Percentiles rank a stretch among this genome's conserved stretches.
These are phyloP conservation scores for Garrulus glandarius DNA, from an alignment of 2,797 vertebrate genomes.

Conservation along the genomic window DNA sequence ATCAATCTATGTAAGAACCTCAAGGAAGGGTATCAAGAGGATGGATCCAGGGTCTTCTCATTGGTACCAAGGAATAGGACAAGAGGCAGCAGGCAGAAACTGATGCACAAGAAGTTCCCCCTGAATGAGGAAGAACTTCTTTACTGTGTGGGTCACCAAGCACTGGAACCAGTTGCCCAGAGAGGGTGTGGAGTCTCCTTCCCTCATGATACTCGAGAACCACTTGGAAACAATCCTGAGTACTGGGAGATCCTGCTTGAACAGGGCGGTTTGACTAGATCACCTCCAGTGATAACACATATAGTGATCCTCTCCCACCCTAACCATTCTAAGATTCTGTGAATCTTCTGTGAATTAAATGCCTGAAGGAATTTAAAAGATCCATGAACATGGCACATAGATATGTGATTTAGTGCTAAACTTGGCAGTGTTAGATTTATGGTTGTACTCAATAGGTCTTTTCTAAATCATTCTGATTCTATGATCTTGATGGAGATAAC, in stretches of 20 bases:
- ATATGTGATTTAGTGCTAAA: neutral
- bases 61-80: neutral
- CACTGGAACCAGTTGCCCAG: neutral
- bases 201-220: neutral
- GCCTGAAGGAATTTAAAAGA: neutral
- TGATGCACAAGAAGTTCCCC: neutral
- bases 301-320: neutral
- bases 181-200: neutral
- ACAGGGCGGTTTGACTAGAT: neutral
- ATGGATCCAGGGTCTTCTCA: neutral
- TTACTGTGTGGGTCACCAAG: too few relatives aligned
- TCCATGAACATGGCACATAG: fast-evolving
- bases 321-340: neutral
- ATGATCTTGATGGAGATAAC: neutral
- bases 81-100: neutral
- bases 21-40: neutral
- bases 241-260: neutral
- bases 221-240: neutral
- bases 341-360: neutral
- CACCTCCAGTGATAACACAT: fast-evolving
- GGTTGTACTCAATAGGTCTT: neutral
- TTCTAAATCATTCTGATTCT: neutral
- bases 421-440: neutral
- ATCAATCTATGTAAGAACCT: neutral
- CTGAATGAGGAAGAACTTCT: neutral